These are phyloP conservation scores for Orchestia grillus DNA, from an alignment of 1,140 invertebrate genomes.

Conservation along the genomic window DNA sequence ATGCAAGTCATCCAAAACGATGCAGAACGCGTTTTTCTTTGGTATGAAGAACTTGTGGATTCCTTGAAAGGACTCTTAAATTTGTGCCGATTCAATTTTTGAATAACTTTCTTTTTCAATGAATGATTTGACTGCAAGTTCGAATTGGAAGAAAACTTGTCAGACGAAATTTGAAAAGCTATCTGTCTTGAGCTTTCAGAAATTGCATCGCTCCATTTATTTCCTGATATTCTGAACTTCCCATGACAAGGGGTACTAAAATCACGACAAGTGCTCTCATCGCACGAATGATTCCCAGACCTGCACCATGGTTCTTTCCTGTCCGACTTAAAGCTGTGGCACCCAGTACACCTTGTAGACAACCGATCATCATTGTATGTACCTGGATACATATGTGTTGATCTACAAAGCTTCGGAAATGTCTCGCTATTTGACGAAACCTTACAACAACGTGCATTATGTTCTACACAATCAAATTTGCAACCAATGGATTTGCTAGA, in stretches of 20 bases:
- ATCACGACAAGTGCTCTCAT: background rate
- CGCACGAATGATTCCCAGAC: background rate
- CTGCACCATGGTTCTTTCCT: background rate
- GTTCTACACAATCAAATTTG: background rate
- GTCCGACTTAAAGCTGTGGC: background rate
- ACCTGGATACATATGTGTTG: background rate
- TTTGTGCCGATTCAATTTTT: background rate
- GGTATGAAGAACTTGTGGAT: background rate
- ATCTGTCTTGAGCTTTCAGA: background rate
- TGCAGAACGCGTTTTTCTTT: constrained; percentile 16
- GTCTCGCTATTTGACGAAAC: background rate
- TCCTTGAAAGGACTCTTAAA: background rate
- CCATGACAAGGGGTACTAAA: background rate
- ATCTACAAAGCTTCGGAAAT: background rate
- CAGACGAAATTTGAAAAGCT: background rate
- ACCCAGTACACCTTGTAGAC: background rate
- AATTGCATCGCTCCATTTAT: background rate
- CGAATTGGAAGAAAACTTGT: background rate
- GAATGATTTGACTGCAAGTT: constrained; percentile 9
- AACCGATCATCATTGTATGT: background rate
- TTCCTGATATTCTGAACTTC: background rate
- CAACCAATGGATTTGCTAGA: background rate
- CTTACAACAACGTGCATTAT: too few species aligned
- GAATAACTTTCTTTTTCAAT: constrained; percentile 11
- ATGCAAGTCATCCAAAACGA: background rate